phyloP scores from a whole-genome alignment of 2,888 invertebrate genomes.

The Drosophila falleni region DNA sequence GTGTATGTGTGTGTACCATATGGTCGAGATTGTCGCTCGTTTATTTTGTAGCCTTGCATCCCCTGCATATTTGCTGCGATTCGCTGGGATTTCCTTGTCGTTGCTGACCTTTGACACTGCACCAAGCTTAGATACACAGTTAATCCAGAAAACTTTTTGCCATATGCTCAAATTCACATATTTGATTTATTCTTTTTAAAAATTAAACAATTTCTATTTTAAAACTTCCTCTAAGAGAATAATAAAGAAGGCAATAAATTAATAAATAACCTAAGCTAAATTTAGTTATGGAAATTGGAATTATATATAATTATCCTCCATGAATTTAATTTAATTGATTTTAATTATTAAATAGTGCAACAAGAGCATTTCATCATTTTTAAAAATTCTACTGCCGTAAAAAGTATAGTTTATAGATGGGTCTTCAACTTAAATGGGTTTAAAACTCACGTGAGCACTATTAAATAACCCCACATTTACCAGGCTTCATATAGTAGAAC shows the following conservation, averaged over 20 bases:
- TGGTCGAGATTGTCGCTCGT: slow-evolving; percentile 52
- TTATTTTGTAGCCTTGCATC: slow-evolving; percentile 35
- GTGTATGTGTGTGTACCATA: slow-evolving; percentile 52
- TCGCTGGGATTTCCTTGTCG: slow-evolving; percentile 27
- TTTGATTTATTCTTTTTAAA: no score
- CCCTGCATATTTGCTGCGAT: slow-evolving; percentile 26
- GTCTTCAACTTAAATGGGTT: neutral
- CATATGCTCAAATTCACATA: no score
- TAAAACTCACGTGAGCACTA: neutral
- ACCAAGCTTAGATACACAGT: neutral
- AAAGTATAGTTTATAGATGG: neutral
- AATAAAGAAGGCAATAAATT: no score
- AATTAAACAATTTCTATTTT: no score
- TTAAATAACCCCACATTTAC: neutral
- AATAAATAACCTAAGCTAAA: no score
- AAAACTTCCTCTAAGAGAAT: no score
- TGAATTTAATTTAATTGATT: neutral
- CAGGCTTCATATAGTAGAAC: neutral
- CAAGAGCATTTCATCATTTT: neutral
- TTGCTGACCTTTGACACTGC: slow-evolving; percentile 53
- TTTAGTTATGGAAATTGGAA: neutral
- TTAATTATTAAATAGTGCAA: neutral
- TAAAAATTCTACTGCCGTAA: neutral
- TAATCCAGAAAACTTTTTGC: no score
- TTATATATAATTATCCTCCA: neutral